These are phyloP conservation scores for Myiopsitta monachus DNA, from an alignment of 2,113 vertebrate species.

Conservation along the genomic window DNA sequence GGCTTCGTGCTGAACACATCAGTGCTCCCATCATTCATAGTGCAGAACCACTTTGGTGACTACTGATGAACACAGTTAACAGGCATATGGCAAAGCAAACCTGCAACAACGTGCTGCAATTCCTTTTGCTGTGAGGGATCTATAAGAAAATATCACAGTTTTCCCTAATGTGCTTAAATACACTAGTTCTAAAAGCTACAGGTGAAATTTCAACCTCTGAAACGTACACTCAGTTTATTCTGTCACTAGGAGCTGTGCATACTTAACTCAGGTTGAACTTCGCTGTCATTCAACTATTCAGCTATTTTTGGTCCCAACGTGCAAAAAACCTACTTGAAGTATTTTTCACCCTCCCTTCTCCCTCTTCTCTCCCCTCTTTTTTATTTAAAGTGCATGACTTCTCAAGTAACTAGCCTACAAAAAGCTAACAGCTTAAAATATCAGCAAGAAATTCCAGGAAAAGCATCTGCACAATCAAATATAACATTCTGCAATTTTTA, in stretches of 20 bases:
- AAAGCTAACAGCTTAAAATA: conserved; percentile 8
- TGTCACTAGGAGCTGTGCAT: neutral
- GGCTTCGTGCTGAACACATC: neutral
- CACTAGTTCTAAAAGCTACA: neutral
- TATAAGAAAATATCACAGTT: neutral
- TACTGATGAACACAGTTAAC: neutral
- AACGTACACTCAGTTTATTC: neutral
- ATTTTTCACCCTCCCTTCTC: neutral
- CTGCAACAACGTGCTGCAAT: neutral
- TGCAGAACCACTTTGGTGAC: neutral
- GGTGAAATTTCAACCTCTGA: neutral
- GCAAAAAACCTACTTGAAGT: neutral
- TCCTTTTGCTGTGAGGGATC: neutral
- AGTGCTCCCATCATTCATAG: neutral
- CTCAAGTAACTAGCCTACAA: conserved; percentile 15
- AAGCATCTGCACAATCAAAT: conserved; percentile 46
- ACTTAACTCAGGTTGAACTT: neutral
- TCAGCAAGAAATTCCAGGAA: conserved; percentile 20
- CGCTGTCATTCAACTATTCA: neutral
- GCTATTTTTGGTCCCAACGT: neutral
- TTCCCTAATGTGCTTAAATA: neutral
- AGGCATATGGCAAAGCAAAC: neutral
- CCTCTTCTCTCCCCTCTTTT: neutral
- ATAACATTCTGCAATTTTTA: conserved; percentile 1
- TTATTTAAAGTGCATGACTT: conserved; percentile 28